Percentiles rank a stretch among this genome's conserved stretches.
phyloP scores from a whole-genome alignment of 2,888 invertebrate genomes.

The Ornithoptera alexandrae region DNA sequence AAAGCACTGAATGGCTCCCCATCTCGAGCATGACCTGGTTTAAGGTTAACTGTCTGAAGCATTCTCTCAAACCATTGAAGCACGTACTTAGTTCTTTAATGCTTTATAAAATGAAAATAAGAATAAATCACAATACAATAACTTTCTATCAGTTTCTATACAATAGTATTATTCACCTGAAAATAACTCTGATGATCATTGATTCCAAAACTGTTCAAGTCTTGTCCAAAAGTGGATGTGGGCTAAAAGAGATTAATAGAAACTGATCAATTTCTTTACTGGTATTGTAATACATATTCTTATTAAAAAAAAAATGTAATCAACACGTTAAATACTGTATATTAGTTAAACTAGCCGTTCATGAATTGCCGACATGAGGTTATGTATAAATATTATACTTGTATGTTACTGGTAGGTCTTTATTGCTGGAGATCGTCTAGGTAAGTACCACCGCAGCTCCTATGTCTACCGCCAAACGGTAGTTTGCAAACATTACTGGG shows the following conservation, averaged over 20 bases:
- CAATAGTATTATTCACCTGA: neutral
- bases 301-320: neutral
- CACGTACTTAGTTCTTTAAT: neutral
- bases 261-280: neutral
- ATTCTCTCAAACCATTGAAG: neutral
- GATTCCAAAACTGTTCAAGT: neutral
- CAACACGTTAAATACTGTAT: no score
- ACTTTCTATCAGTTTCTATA: neutral
- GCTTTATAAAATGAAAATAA: neutral
- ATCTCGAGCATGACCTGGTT: slow-evolving; percentile 9
- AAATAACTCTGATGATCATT: neutral
- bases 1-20: neutral
- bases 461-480: no score
- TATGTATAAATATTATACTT: no score
- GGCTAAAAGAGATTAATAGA: neutral
- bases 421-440: no score
- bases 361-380: no score
- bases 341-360: no score
- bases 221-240: neutral
- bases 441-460: no score
- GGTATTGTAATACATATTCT: neutral
- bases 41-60: slow-evolving; percentile 3
- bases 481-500: no score
- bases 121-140: neutral
- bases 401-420: no score